Evolutionary conservation across 37 sponge, comb jelly and placozoan species (phyloP).

Genomic region (Spongilla lacustris): DNA sequence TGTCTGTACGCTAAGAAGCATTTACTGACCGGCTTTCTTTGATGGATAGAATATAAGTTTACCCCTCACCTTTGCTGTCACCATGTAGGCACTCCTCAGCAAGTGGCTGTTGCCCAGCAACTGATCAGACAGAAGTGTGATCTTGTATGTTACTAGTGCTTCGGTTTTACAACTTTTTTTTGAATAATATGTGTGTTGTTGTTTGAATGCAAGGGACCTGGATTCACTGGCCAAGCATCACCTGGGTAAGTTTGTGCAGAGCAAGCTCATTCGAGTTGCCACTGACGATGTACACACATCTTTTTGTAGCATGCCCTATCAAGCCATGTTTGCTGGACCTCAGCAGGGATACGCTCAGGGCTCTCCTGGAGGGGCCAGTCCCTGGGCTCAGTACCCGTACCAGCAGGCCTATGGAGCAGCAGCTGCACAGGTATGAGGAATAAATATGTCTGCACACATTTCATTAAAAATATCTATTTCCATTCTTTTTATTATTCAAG

Average conservation of each 20-base stretch:
- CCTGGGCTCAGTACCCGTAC: conserved; percentile 50
- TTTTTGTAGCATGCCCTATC: conserved; percentile 3
- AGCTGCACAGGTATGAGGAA: conserved; percentile 32
- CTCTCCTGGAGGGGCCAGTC: conserved; percentile 3
- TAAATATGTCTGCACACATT: not conserved
- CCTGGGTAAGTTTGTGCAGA: conserved; percentile 20
- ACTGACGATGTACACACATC: not conserved
- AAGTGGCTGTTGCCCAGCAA: conserved; percentile 57
- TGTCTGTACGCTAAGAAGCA: too few relatives aligned
- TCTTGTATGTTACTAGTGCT: conserved; percentile 4
- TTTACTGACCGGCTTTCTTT: too few relatives aligned
- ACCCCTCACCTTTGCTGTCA: too few relatives aligned
- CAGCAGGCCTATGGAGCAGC: conserved; percentile 43
- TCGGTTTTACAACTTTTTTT: too few relatives aligned
- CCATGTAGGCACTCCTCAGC: conserved; percentile 34
- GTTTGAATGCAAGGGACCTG: not conserved
- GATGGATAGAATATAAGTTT: too few relatives aligned
- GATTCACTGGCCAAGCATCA: not conserved
- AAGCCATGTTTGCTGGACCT: conserved; percentile 28
- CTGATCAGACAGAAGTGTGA: conserved; percentile 77
- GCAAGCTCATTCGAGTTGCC: not conserved
- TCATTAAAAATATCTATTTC: not conserved
- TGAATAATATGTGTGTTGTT: too few relatives aligned
- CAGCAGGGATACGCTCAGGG: not conserved
- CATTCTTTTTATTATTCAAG: not conserved